Evolutionary conservation across 2,888 invertebrate species (phyloP).

Genomic region (Anorthoa munda): DNA sequence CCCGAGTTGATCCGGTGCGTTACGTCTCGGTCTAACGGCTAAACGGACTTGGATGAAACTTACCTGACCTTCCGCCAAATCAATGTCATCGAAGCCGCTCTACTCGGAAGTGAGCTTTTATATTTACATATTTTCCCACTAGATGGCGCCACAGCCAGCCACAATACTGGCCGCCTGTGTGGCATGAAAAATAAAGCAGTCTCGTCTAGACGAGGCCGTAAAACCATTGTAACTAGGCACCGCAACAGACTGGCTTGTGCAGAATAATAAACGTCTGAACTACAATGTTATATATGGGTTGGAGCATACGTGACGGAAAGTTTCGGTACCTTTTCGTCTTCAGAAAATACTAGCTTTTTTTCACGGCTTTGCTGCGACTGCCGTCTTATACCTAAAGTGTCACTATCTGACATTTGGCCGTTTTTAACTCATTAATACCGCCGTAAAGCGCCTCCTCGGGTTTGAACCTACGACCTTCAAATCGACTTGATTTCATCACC

Average conservation of each 20-base stretch:
- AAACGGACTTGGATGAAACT: too few relatives aligned
- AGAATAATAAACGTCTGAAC: slow-evolving; percentile 40
- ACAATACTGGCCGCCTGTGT: background rate
- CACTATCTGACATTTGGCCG: too few relatives aligned
- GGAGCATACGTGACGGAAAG: slow-evolving; percentile 13
- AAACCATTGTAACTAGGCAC: slow-evolving; percentile 19
- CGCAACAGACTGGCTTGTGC: slow-evolving; percentile 15
- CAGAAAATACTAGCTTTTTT: background rate
- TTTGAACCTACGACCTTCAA: too few relatives aligned
- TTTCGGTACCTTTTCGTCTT: background rate
- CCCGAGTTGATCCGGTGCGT: too few relatives aligned
- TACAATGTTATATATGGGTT: slow-evolving; percentile 20
- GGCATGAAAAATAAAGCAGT: slow-evolving; percentile 50
- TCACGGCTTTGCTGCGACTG: background rate
- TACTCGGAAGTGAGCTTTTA: background rate
- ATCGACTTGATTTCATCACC: too few relatives aligned
- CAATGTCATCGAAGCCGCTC: too few relatives aligned
- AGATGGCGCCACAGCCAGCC: slow-evolving; percentile 6
- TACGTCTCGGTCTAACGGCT: too few relatives aligned
- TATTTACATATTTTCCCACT: background rate
- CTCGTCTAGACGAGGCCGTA: slow-evolving; percentile 40
- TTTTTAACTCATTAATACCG: too few relatives aligned
- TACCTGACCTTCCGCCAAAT: too few relatives aligned
- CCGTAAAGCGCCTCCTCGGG: too few relatives aligned
- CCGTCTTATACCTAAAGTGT: too few relatives aligned